A percentile compares a stretch with the other conserved stretches of the same genome.
These are phyloP conservation scores for Sebastiscus tertius DNA, from an alignment of 2,797 vertebrate species.

Conservation along the genomic window DNA sequence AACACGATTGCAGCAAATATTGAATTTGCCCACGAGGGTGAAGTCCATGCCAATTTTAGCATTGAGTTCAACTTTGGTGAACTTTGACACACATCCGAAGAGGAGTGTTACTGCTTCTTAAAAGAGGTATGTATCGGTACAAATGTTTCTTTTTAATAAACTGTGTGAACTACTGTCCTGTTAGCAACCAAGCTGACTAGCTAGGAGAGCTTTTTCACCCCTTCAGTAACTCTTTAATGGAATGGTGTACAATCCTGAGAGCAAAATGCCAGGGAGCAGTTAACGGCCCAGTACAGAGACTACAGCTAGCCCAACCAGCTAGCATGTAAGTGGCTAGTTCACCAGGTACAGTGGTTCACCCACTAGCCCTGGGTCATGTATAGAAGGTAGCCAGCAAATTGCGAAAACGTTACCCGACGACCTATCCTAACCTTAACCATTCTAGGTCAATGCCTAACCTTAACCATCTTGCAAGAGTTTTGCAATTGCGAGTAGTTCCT, in stretches of 20 bases:
- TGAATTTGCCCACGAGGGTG: background rate
- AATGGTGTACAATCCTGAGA: background rate
- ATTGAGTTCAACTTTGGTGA: background rate
- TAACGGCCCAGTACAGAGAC: background rate
- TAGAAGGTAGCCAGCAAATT: too few relatives aligned
- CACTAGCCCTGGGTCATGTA: too few relatives aligned
- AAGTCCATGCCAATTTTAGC: too few relatives aligned
- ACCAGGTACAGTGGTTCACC: background rate
- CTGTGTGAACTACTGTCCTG: background rate
- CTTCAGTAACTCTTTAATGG: background rate
- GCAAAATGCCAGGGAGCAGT: background rate
- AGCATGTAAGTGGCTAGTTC: background rate
- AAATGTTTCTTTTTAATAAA: background rate
- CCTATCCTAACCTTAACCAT: too few relatives aligned
- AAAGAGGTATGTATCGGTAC: background rate
- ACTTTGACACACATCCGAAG: background rate
- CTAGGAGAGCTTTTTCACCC: background rate
- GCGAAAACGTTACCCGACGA: background rate
- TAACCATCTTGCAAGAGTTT: too few relatives aligned
- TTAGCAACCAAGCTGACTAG: background rate
- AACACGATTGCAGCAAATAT: background rate
- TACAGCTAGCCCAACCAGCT: background rate
- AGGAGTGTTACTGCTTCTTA: background rate
- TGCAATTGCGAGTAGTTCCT: background rate
- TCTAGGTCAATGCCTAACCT: too few relatives aligned